Conservation (phyloP, 1,140 invertebrate species). For the Limonius californicus region DNA sequence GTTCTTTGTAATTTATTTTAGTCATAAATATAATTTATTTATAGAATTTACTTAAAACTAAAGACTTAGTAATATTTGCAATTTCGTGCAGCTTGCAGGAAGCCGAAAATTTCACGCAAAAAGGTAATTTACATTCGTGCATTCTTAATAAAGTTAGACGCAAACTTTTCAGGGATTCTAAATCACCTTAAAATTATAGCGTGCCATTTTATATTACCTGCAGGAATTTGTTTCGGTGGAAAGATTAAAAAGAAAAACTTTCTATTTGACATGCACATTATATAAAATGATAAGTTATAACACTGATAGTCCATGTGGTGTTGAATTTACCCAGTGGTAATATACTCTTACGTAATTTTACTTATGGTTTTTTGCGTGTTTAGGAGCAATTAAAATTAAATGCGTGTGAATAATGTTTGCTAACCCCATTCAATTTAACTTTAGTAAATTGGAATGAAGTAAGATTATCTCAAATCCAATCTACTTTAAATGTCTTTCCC, state of each 20-base stretch:
- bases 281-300: no score
- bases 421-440: slow-evolving; percentile 19
- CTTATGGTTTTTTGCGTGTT: background rate
- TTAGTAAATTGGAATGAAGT: slow-evolving; percentile 21
- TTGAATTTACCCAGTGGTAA: no score
- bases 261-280: no score
- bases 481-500: background rate
- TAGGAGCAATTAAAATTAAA: background rate
- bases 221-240: background rate
- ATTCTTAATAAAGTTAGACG: background rate
- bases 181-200: background rate
- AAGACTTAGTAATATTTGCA: background rate
- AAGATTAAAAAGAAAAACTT: background rate
- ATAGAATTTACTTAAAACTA: background rate
- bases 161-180: background rate
- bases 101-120: background rate
- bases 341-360: no score
- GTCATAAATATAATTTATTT: no score
- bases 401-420: background rate
- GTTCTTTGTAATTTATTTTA: no score
- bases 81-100: background rate
- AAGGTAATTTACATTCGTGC: background rate
- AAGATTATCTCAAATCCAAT: slow-evolving; percentile 10
- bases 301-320: no score
- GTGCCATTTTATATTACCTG: background rate